phyloP scores from a whole-genome alignment of 2,888 invertebrate species.

The Drosophila greeni region DNA sequence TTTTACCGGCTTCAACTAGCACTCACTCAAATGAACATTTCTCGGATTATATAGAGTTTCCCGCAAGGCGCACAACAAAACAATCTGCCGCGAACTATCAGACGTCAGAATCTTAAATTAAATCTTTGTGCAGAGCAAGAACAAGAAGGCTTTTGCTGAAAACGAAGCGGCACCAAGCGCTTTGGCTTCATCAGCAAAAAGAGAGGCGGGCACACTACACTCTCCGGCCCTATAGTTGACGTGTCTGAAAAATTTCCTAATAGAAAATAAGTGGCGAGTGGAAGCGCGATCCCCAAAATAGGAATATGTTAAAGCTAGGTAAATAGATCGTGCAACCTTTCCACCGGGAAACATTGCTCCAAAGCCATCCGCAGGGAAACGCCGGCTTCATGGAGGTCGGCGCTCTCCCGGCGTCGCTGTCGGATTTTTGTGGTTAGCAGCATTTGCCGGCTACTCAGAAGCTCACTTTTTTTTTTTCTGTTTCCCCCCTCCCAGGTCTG shows the following conservation, averaged over 20 bases:
- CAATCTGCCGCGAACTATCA: neutral
- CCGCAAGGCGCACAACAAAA: too few relatives aligned
- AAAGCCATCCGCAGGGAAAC: slow-evolving; percentile 33
- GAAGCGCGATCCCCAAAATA: slow-evolving; percentile 46
- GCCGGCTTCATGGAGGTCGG: slow-evolving; percentile 46
- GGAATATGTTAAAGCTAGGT: slow-evolving; percentile 60
- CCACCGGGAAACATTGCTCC: neutral
- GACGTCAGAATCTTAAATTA: neutral
- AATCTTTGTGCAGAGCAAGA: neutral
- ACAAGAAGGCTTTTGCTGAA: too few relatives aligned
- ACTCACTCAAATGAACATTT: neutral
- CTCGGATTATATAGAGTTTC: neutral
- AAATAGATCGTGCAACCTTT: slow-evolving; percentile 17
- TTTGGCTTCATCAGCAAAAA: neutral
- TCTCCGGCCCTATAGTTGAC: slow-evolving; percentile 59
- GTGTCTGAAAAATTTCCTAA: slow-evolving; percentile 74
- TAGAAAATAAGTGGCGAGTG: slow-evolving; percentile 57
- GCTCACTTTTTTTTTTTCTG: neutral
- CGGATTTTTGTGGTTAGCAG: slow-evolving; percentile 35
- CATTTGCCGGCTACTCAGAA: slow-evolving; percentile 47
- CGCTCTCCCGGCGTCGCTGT: slow-evolving; percentile 34
- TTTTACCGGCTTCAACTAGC: neutral
- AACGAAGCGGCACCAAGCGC: neutral
- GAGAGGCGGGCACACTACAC: neutral
- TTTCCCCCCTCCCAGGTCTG: slow-evolving; percentile 37